A percentile compares a stretch with the other conserved stretches of the same genome.
Evolutionary conservation across 2,888 invertebrate species (phyloP).

Genomic region (Nysson spinosus): DNA sequence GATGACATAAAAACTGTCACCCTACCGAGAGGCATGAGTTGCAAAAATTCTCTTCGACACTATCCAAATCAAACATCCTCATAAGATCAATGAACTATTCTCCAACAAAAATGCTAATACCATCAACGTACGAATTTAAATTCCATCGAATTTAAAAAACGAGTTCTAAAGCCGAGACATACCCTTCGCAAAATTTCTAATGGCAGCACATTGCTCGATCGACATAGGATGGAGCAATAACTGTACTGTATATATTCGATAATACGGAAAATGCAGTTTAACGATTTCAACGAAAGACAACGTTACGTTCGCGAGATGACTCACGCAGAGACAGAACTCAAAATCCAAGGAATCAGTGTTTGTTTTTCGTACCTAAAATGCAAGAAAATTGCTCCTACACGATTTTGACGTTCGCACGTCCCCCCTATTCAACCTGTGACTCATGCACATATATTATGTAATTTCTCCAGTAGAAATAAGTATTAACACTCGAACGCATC

Average conservation of each 20-base stretch:
- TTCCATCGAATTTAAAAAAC: neutral
- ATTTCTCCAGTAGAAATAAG: conserved; percentile 40
- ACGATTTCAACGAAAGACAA: no score
- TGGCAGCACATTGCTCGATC: conserved; percentile 50
- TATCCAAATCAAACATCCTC: neutral
- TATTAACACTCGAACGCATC: conserved; percentile 29
- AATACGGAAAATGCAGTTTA: no score
- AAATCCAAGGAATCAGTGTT: no score
- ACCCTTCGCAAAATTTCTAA: conserved; percentile 34
- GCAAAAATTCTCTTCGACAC: conserved; percentile 1
- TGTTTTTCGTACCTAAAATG: conserved; percentile 36
- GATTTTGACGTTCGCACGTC: conserved; percentile 57
- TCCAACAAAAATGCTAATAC: neutral
- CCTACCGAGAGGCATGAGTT: conserved; percentile 3
- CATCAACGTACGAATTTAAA: neutral
- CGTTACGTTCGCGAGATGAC: neutral
- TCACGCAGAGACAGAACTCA: neutral
- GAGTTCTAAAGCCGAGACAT: conserved; percentile 5
- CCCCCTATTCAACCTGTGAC: conserved; percentile 45
- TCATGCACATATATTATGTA: conserved; percentile 58
- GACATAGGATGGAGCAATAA: conserved; percentile 36
- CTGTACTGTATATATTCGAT: neutral
- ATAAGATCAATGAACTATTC: neutral
- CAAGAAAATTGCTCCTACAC: conserved; percentile 26
- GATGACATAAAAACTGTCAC: conserved; percentile 23